Evolutionary conservation across 2,888 invertebrate genomes (phyloP).

Genomic region (Nemotelus pantherinus): DNA sequence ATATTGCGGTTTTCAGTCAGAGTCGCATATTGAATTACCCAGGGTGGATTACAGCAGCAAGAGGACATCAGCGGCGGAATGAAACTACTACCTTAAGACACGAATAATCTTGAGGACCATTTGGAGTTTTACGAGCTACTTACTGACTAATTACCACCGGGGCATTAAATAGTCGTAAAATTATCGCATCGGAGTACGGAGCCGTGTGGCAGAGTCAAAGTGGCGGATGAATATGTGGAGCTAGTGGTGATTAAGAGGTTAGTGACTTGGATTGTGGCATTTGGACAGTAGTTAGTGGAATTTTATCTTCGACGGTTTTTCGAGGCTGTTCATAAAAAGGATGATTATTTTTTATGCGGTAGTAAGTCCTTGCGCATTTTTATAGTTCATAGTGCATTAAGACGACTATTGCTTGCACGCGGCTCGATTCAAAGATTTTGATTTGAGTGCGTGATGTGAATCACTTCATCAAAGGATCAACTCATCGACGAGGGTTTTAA

Average conservation of each 20-base stretch:
- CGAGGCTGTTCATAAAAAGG: neutral
- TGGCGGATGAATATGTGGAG: no score
- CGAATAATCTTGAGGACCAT: neutral
- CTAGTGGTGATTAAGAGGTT: conserved; percentile 17
- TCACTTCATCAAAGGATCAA: no score
- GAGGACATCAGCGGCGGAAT: neutral
- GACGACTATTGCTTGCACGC: neutral
- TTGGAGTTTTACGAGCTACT: conserved; percentile 12
- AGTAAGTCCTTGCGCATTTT: neutral
- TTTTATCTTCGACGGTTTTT: conserved; percentile 4
- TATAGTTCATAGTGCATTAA: neutral
- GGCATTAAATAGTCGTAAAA: conserved; percentile 29
- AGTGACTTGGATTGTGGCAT: neutral
- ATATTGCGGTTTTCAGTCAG: neutral
- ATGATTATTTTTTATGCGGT: conserved; percentile 12
- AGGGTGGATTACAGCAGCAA: neutral
- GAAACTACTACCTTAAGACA: no score
- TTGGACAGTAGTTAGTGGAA: neutral
- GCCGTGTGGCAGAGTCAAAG: no score
- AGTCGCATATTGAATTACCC: neutral
- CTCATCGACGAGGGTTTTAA: no score
- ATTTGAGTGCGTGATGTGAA: no score
- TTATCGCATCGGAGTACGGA: neutral
- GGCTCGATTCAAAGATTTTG: no score
- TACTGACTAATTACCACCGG: conserved; percentile 26